phyloP scores from a whole-genome alignment of 2,797 vertebrate species.

The Cuniculus paca region DNA sequence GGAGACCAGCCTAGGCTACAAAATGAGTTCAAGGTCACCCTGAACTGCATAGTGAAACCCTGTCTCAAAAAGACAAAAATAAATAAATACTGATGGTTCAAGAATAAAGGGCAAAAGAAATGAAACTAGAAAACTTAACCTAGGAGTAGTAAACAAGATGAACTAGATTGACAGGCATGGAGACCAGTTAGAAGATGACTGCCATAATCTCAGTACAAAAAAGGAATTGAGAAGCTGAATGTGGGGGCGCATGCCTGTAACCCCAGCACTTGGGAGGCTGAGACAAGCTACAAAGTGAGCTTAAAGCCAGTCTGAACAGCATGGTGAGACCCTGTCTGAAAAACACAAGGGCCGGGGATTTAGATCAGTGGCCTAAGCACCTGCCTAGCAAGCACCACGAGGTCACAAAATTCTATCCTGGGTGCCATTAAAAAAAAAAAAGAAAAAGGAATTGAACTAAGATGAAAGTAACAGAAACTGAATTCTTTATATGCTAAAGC shows the following conservation, averaged over 20 bases:
- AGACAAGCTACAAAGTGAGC: too few relatives aligned
- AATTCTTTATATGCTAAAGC: conserved; percentile 37
- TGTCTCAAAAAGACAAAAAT: background rate
- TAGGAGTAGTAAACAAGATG: background rate
- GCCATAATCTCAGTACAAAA: background rate
- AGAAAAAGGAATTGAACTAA: background rate
- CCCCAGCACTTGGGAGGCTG: too few relatives aligned
- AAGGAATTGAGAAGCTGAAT: background rate
- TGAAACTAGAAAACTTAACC: conserved; percentile 45
- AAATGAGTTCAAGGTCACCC: background rate
- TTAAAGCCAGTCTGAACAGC: too few relatives aligned
- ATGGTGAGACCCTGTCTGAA: too few relatives aligned
- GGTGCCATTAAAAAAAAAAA: too few relatives aligned
- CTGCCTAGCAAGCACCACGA: too few relatives aligned
- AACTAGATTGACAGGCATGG: background rate
- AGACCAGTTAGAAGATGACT: conserved; percentile 1
- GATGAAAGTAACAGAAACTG: conserved; percentile 46
- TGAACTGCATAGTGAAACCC: background rate
- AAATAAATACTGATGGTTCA: background rate
- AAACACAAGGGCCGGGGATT: too few relatives aligned
- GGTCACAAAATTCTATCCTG: too few relatives aligned
- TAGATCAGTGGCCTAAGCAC: too few relatives aligned
- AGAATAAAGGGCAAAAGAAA: conserved; percentile 49
- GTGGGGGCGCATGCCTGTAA: too few relatives aligned
- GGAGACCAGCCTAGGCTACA: background rate